Evolutionary conservation across 1,140 invertebrate genomes (phyloP).

Genomic region (Hydropsyche tenuis): DNA sequence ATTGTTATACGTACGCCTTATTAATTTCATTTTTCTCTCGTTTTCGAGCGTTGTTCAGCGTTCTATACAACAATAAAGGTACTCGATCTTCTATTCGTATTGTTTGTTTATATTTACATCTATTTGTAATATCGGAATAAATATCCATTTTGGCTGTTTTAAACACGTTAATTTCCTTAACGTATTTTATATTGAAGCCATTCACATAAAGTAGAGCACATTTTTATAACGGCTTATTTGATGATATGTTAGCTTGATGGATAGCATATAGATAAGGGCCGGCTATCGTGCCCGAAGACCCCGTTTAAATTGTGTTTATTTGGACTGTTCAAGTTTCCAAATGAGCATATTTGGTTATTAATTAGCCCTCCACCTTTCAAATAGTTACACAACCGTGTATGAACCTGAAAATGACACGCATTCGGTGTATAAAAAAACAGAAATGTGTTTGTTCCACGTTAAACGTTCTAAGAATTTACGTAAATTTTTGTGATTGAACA

Average conservation of each 20-base stretch:
- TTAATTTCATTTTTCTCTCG: conserved; percentile 41
- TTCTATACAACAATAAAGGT: background rate
- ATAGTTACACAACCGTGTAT: background rate
- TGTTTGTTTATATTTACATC: background rate
- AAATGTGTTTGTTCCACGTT: too few species aligned
- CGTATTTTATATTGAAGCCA: too few species aligned
- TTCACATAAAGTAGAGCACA: too few species aligned
- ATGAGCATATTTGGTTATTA: conserved; percentile 33
- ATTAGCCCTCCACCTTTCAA: conserved; percentile 21
- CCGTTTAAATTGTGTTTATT: conserved; percentile 12
- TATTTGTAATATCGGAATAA: too few species aligned
- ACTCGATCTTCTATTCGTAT: background rate
- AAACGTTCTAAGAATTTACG: too few species aligned
- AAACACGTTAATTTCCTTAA: too few species aligned
- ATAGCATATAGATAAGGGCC: conserved; percentile 21
- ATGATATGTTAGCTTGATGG: conserved; percentile 10
- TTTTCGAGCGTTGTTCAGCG: conserved; percentile 4
- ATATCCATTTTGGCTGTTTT: too few species aligned
- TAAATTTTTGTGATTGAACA: too few species aligned
- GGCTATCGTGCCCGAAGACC: background rate
- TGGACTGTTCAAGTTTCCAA: conserved; percentile 27
- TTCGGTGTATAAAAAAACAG: too few species aligned
- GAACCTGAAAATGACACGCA: background rate
- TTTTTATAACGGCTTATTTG: too few species aligned
- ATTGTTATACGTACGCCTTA: conserved; percentile 39